Evolutionary conservation across 2,113 vertebrate genomes (phyloP), one percentile per base, ranked within the genome.

Genomic region (Chauna torquata): DNA sequence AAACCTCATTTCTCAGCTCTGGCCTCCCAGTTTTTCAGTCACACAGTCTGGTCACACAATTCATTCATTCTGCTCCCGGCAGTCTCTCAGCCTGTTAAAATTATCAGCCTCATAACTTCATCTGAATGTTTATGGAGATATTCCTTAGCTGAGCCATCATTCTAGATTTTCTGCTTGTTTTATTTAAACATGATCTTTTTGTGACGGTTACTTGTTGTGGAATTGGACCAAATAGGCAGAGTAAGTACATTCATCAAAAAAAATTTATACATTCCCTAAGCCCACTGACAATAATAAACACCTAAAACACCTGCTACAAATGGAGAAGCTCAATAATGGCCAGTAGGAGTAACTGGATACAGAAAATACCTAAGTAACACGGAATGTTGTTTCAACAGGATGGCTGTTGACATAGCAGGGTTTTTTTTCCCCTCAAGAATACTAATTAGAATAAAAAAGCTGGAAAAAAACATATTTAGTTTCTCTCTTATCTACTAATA

Each of bases 11-110:
- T 49, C 74, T 45, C 19, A 15, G 19, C 52, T 84, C 14, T 68
- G 32, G 18, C 54, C 23, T 36, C 52, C 17, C n/a, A 59, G 34
- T 24, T 52, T 66, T 66, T n/a, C 12, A 47, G 28, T 49, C 40
- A 75, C 1, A 1, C 10, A 44, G 42, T 9, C 1, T 0, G 3
- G 12, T 42, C 32, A 14, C 18, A 30, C 25, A 30, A 36, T 50
- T 62, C 40, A 38, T 45, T 75, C 61, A 50, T 64, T 81, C 36
- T 69, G 47, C 69, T 57, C 27, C 62, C 50, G 24, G n/a, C 36
- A 64, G 75, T 24, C 13, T 74, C 52, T 50, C 47, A 61, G 54
- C 23, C 32, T 36, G 45, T 17, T 30, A 1, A 23, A 79, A 9
- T 36, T 84, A 54, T 44, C 54, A 62, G n/a, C 44, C 30, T 88